A percentile compares a stretch with the other conserved stretches of the same genome.
phyloP scores from a whole-genome alignment of 2,113 vertebrate species.

The Hippocampus guttulatus region DNA sequence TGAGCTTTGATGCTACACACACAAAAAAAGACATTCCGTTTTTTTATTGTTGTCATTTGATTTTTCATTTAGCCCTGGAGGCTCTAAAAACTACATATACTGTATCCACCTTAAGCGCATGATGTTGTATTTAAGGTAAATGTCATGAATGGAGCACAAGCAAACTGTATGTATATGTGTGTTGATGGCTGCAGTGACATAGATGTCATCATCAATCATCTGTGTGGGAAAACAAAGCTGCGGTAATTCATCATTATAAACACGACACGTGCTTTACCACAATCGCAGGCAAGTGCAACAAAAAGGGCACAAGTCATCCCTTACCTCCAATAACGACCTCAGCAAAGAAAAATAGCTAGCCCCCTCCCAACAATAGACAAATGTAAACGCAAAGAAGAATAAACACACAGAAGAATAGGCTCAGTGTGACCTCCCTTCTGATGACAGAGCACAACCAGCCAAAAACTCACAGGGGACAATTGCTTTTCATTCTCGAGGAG shows the following conservation, averaged over 20 bases:
- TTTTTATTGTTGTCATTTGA: constrained; percentile 23
- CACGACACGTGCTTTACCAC: constrained; percentile 24
- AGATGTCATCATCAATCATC: constrained; percentile 28
- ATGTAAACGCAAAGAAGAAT: constrained; percentile 40
- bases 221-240: background rate
- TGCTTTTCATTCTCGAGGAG: constrained; percentile 45
- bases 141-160: background rate
- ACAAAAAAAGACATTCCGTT: constrained; percentile 18
- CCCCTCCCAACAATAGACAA: constrained; percentile 49
- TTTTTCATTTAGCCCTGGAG: background rate
- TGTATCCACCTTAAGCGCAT: constrained; percentile 11
- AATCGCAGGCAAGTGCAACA: constrained; percentile 16
- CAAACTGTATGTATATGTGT: too few species aligned
- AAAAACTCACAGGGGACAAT: constrained; percentile 35
- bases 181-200: background rate
- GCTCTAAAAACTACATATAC: constrained; percentile 19
- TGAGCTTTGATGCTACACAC: constrained; percentile 7
- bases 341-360: constrained; percentile 38
- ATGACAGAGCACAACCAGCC: constrained; percentile 3
- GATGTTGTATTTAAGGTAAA: constrained; percentile 5
- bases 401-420: constrained; percentile 44
- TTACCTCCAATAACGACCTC: constrained; percentile 42
- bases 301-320: constrained; percentile 32
- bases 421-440: constrained; percentile 11
- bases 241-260: background rate